Evolutionary conservation across 2,888 invertebrate genomes (phyloP), one percentile per base, ranked within the genome.

Genomic region (Galerucella pusilla): DNA sequence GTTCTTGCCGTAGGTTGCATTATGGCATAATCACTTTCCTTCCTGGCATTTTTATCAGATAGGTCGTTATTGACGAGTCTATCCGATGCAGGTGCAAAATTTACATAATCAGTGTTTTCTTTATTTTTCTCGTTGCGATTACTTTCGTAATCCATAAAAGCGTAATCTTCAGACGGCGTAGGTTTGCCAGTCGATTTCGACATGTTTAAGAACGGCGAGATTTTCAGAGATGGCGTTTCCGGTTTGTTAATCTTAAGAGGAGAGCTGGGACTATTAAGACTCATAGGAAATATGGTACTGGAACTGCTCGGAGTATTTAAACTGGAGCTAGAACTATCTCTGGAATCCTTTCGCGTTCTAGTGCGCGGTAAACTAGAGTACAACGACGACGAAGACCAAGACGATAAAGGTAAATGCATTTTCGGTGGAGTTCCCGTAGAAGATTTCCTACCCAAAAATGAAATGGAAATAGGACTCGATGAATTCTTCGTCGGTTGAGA

Each of bases 251-350:
- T 20, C 78, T 91, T 91, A 28, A 90, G 88, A 0, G 93, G 92
- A 2, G 92, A 92, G 16, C 91, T 90, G 0, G 93, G 93, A 79
- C 92, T 92, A 84, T 92, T 93, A 63, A 92, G 85, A 75, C 91
- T 92, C 81, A 93, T 89, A 1, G 93, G 93, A 85, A 93, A 93
- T 75, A 93, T 91, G 0, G 92, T 91, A 73, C 90, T 90, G 7
- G 91, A 87, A 73, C 89, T 89, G 3, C 90, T 91, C 64, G 92
- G 91, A 1, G 91, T 90, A 0, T 91, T 91, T 2, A 89, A 87
- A 76, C 87, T 85, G 3, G 86, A 85, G 77, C 85, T 86, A 11
- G 85, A 85, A 73, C 88, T 88, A 73, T 89, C 88, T 77, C 86
- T 86, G 4, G 88, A 88, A 77, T 88, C 88, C 65, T 80, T 80